These are phyloP conservation scores for Gymnarchus niloticus DNA, from an alignment of 2,113 vertebrate species.

Conservation along the genomic window DNA sequence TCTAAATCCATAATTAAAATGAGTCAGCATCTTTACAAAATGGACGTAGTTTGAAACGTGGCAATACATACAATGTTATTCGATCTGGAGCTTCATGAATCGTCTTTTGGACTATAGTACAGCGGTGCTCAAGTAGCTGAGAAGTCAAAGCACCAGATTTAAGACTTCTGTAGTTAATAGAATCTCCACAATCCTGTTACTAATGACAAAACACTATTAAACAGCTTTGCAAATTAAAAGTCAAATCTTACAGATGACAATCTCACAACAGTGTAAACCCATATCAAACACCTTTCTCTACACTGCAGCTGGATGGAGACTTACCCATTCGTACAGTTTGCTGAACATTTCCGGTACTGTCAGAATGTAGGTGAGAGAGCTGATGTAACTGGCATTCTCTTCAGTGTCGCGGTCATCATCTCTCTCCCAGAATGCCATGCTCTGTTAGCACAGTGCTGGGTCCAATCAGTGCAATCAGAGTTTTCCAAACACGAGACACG, in stretches of 20 bases:
- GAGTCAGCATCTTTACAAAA: not conserved
- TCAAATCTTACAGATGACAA: constrained; percentile 14
- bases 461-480: not conserved
- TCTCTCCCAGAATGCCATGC: not conserved
- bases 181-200: not conserved
- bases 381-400: not conserved
- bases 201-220: not conserved
- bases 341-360: not conserved
- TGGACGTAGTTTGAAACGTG: not conserved
- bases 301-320: not conserved
- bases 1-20: not conserved
- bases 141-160: too few relatives aligned
- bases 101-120: too few relatives aligned
- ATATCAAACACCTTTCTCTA: not conserved
- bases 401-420: not conserved
- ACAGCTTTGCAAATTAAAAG: constrained; percentile 22
- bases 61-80: too few relatives aligned
- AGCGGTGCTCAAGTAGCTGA: too few relatives aligned
- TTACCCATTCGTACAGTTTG: not conserved
- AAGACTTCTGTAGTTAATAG: too few relatives aligned
- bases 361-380: not conserved
- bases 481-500: not conserved
- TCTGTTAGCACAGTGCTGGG: not conserved
- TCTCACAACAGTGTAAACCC: constrained; percentile 12
- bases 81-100: too few relatives aligned